Evolutionary conservation across 2,113 vertebrate species (phyloP).

Genomic region (Microtus montanus): DNA sequence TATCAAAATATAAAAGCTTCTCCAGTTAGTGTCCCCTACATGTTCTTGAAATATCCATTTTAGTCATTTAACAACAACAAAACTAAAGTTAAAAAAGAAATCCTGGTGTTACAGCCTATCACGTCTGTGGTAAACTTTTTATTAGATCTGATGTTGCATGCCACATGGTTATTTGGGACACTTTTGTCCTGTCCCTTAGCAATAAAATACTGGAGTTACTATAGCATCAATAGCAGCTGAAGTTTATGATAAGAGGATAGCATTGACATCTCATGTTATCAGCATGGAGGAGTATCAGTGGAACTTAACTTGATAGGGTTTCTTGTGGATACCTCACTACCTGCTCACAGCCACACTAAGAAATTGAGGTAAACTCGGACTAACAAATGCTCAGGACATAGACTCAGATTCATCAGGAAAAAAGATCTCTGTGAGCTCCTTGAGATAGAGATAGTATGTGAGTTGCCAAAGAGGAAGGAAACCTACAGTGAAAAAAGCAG

Average conservation of each 20-base stretch:
- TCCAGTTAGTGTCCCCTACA: neutral
- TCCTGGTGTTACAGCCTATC: no score
- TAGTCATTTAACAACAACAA: neutral
- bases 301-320: neutral
- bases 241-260: neutral
- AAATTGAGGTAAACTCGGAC: neutral
- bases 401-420: neutral
- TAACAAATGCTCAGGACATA: neutral
- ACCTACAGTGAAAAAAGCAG: neutral
- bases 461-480: neutral
- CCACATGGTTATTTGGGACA: neutral
- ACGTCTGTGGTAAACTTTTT: neutral
- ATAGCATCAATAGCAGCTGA: neutral
- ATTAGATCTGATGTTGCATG: neutral
- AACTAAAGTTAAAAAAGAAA: neutral
- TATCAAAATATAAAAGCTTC: conserved; percentile 35
- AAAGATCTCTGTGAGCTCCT: neutral
- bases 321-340: neutral
- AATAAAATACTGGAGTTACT: neutral
- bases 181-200: neutral
- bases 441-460: neutral
- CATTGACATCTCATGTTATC: neutral
- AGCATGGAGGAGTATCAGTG: neutral
- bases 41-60: conserved; percentile 53
- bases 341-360: neutral